A percentile compares a stretch with the other conserved stretches of the same genome.
Evolutionary conservation across 2,797 vertebrate genomes (phyloP).

Genomic region (Sus cebifrons): DNA sequence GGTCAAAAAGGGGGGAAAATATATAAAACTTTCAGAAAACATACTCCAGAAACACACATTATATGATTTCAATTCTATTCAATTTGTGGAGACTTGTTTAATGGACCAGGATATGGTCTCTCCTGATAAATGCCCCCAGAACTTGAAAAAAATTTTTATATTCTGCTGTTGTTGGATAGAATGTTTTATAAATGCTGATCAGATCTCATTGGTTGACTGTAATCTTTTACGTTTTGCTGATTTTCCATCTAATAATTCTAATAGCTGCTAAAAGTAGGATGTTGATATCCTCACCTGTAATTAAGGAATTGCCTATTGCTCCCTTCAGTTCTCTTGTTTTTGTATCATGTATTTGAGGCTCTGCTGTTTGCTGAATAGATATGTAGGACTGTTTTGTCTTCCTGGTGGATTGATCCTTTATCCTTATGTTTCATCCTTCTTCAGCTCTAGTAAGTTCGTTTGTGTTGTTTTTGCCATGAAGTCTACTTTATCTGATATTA

Average conservation of each 20-base stretch:
- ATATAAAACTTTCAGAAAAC: background rate
- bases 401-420: background rate
- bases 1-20: too few species aligned
- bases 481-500: background rate
- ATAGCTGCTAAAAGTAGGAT: background rate
- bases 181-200: background rate
- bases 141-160: background rate
- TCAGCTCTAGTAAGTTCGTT: background rate
- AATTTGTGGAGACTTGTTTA: constrained; percentile 2
- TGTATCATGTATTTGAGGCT: background rate
- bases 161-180: background rate
- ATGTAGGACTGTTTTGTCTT: background rate
- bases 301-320: background rate
- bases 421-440: background rate
- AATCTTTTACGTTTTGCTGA: background rate
- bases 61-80: background rate
- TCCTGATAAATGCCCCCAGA: background rate
- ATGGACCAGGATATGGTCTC: background rate
- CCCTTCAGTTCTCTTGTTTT: background rate
- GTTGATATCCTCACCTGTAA: background rate
- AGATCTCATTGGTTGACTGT: background rate
- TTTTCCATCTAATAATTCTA: background rate
- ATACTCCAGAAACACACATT: background rate
- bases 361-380: background rate
- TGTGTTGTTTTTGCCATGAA: background rate